These are phyloP conservation scores for Sylvia atricapilla DNA, from an alignment of 2,113 vertebrate genomes.

Conservation along the genomic window DNA sequence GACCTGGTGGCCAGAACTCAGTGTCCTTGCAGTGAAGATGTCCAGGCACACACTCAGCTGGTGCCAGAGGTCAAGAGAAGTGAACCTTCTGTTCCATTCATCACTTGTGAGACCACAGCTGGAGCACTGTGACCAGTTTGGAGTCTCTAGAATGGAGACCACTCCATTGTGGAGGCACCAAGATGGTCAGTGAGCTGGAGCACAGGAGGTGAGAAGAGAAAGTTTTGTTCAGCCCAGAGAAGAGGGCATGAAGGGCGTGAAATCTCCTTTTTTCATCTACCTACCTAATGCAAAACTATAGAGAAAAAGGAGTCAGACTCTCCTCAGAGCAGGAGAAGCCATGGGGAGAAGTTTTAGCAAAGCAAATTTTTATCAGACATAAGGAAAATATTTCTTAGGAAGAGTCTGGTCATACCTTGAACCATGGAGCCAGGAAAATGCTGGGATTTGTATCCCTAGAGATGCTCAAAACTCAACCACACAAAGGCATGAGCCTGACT, in stretches of 20 bases:
- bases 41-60: neutral
- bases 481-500: neutral
- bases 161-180: neutral
- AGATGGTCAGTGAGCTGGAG: neutral
- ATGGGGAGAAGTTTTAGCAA: neutral
- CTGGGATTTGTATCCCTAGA: neutral
- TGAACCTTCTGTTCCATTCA: rapidly evolving
- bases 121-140: neutral
- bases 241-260: neutral
- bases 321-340: neutral
- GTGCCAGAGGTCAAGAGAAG: neutral
- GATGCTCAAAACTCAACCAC: neutral
- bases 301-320: neutral
- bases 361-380: neutral
- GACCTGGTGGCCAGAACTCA: neutral
- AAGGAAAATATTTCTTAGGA: neutral
- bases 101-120: neutral
- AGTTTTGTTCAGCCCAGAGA: neutral
- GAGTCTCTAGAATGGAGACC: neutral
- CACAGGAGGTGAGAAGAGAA: rapidly evolving
- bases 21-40: neutral
- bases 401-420: neutral
- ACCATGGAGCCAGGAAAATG: neutral
- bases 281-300: neutral
- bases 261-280: neutral